Base-by-base conservation (phyloP, 2,888 invertebrate species). In the Melinaea menophilus region DNA sequence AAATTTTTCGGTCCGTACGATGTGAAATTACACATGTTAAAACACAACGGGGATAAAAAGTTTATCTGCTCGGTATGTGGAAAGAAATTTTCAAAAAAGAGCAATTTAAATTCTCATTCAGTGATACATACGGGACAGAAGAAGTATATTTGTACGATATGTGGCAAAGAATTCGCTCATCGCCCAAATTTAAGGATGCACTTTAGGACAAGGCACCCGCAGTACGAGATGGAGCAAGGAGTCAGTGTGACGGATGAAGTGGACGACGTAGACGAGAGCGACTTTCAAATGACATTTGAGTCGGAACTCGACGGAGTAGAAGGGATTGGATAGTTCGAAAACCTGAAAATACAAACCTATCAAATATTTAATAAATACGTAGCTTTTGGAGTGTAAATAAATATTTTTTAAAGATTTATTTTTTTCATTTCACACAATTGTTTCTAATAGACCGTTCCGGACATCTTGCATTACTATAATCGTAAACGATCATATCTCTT, bases 21-120 rank as follows among this genome's bases (percentile, higher is more conserved):
- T 56, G 82, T 90, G 0, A 90, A 89, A 64, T 63, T 88, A 0
- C 93, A 93, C 70, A 90, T 91, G 84, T 79, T 86, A 4, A 90
- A 88, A 56, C 93, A 93, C 68, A 90, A 89, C 47, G 92, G 91
- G 0, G 92, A 92, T 12, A 91, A 90, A 57, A 89, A 89, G 22
- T 92, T 92, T 64, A 84, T 93, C 0, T 93, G 94, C 69, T 85
- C 92, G 0, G 83, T 92, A 0, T 94, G 94, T 69, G 92, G 92
- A 0, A 92, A 92, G 71, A 92, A 92, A 71, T 92, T 93, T 71
- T 87, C 92, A 0, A 93, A 93, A 55, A 92, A 92, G 68, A 92
- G 92, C 65, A 92, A 93, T 68, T 75, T 94, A 65, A 92, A 92
- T 55, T 87, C 91, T 0, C 94, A 94, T 72, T 79, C 88, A 0